Base-by-base conservation (phyloP, 2,888 invertebrate species). In the Seira sanloemensis region DNA sequence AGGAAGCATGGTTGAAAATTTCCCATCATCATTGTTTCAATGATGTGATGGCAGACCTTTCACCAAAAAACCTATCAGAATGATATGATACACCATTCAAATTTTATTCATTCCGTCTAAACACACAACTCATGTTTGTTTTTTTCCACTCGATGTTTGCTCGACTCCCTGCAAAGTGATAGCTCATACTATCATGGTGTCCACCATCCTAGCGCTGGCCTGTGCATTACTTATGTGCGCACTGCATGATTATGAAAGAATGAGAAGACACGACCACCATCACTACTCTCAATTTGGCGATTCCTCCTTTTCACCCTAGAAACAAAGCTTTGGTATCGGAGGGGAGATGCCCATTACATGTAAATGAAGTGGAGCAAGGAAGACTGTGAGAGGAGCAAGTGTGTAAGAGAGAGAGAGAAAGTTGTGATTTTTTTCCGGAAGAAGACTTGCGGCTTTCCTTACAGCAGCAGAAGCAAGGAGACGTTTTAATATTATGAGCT, bases 1-100 rank as follows among this genome's bases (percentile, higher is more conserved):
- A 37, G 24, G 66, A 23, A 67, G 25, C 50, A 76, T 18, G 27
- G 50, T 46, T 19, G 67, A 67, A 37, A 9, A 25, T 46, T 76
- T 76, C 67, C 50, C 76, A 76, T 76, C 67, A 46, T 50, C 67
- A 37, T 76, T 65, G 19, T 62, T 62, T 18, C 18, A 62, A 12
- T 62, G 18, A 62, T 12, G 12, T 5, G 37, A 37, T 5, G 37
- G 12, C 12, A 37, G 37, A 37, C 37, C 12, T 37, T 37, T 9
- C 7, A 37, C 37, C 12, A 37, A n/a, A n/a, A n/a, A 37, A 37
- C 37, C 37, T 12, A 37, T 37, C 37, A 37, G 37, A 37, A 37
- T 37, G 37, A 37, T 37, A 37, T 37, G 7, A 37, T 37, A 12
- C 12, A 12, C 5, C 12, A 37, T 12, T 37, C 12, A 37, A n/a